These are phyloP conservation scores for Zoroaster sp. DNA, from an alignment of 53 echinoderm and acorn worm genomes.

Conservation along the genomic window DNA sequence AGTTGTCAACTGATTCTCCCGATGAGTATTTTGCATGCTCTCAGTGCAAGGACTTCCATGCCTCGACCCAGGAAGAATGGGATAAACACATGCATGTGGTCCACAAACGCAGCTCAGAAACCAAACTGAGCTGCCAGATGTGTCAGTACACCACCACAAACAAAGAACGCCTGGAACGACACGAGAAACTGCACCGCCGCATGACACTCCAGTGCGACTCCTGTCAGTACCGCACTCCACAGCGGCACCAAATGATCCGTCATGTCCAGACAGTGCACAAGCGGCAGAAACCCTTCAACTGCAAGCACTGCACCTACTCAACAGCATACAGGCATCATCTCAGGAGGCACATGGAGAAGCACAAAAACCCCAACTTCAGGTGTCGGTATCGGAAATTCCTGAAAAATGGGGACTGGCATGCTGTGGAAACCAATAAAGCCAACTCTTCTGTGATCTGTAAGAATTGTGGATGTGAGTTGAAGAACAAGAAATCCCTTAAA, in stretches of 20 bases:
- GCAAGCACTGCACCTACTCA: constrained; percentile 76
- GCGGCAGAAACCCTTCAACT: constrained; percentile 82
- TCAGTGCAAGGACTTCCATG: constrained; percentile 53
- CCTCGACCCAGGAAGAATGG: constrained; percentile 39
- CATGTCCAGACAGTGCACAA: constrained; percentile 89
- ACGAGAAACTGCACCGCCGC: constrained; percentile 71
- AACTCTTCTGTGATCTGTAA: constrained; percentile 32
- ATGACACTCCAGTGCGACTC: constrained; percentile 76
- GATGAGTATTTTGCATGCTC: constrained; percentile 55
- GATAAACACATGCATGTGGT: constrained; percentile 34
- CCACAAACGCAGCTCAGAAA: constrained; percentile 3
- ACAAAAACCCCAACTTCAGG: constrained; percentile 69
- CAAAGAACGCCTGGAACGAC: constrained; percentile 66
- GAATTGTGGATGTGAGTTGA: constrained; percentile 61
- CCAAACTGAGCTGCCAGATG: constrained; percentile 51
- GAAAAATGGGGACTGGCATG: constrained; percentile 37
- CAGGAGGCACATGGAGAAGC: constrained; percentile 76
- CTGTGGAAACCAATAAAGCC: not conserved
- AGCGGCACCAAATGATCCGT: constrained; percentile 81
- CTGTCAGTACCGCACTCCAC: constrained; percentile 80
- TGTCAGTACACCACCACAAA: constrained; percentile 69
- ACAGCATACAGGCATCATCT: constrained; percentile 90
- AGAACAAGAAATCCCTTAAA: constrained; percentile 65
- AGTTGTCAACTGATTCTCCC: not conserved
- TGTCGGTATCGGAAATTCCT: constrained; percentile 66